A percentile compares a stretch with the other conserved stretches of the same genome.
Conservation (phyloP, 2,113 vertebrate species). For the Upupa epops region DNA sequence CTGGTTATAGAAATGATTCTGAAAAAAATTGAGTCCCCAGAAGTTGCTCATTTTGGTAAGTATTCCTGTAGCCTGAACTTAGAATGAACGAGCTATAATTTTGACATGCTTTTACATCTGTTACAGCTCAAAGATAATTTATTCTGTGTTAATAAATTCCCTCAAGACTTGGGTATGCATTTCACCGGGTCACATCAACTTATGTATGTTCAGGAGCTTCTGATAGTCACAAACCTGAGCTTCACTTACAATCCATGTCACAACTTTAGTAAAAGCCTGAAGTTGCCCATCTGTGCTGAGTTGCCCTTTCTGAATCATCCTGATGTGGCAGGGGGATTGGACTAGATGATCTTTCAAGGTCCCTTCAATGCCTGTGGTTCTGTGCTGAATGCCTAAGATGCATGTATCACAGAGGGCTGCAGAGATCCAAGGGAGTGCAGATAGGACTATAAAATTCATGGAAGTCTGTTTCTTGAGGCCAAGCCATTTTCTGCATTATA, state of each 20-base stretch:
- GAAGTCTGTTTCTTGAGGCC: background rate
- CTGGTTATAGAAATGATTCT: slow-evolving; percentile 82
- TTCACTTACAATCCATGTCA: background rate
- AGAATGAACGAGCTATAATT: background rate
- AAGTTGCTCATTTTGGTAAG: slow-evolving; percentile 89
- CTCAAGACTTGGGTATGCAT: no score
- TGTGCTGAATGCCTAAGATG: background rate
- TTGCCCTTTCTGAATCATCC: background rate
- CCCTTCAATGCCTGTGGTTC: no score
- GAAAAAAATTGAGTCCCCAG: slow-evolving; percentile 80
- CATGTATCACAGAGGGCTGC: background rate
- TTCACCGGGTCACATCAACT: no score
- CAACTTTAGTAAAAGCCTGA: background rate
- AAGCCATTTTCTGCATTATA: background rate
- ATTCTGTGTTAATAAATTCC: background rate
- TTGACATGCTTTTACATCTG: background rate
- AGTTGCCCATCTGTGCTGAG: background rate
- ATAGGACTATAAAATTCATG: background rate
- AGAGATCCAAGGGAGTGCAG: background rate
- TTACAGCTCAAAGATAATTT: background rate
- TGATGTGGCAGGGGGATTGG: no score
- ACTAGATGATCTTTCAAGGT: no score
- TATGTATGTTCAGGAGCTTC: no score
- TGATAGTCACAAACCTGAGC: no score
- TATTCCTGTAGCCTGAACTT: background rate